phyloP scores from a whole-genome alignment of 2,113 vertebrate species.

The Heteronetta atricapilla region DNA sequence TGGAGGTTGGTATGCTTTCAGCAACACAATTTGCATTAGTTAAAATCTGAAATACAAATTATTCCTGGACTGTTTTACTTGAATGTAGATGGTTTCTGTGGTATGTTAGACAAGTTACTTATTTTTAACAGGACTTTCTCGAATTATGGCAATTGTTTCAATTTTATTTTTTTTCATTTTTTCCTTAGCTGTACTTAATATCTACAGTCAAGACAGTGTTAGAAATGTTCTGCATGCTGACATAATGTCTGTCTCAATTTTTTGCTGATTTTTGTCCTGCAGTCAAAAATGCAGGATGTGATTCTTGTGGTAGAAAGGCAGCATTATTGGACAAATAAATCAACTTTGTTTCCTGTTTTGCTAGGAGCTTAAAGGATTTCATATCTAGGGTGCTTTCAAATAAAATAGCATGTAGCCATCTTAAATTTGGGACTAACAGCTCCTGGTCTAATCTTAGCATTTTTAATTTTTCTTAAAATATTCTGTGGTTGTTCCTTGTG shows the following conservation, averaged over 20 bases:
- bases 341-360: neutral
- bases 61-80: neutral
- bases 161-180: neutral
- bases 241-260: neutral
- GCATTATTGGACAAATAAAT: neutral
- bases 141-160: neutral
- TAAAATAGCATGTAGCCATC: neutral
- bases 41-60: neutral
- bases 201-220: neutral
- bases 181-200: neutral
- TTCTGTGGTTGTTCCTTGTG: neutral
- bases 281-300: neutral
- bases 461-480: neutral
- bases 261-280: neutral
- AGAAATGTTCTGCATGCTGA: neutral
- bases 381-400: neutral
- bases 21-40: neutral
- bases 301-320: neutral
- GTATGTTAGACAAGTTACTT: neutral
- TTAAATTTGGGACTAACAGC: neutral
- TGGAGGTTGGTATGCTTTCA: constrained; percentile 71
- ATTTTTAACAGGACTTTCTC: neutral
- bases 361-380: neutral
- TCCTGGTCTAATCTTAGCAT: neutral
- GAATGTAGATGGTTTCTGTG: neutral